Conservation (phyloP, 1,140 invertebrate species). For the Drosophila hydei region DNA sequence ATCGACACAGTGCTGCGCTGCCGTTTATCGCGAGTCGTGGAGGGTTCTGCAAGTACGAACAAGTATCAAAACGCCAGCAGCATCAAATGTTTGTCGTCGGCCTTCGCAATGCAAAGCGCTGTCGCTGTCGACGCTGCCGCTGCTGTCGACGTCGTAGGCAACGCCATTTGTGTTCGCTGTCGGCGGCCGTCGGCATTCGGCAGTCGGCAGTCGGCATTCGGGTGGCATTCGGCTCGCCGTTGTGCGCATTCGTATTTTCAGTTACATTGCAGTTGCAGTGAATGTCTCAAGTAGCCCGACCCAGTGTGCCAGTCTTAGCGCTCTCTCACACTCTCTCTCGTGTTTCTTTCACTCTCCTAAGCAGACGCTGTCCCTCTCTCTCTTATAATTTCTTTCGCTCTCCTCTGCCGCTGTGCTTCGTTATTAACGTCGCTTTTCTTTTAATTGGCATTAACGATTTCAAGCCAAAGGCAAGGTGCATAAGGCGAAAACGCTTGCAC, state of each 20-base stretch:
- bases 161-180: constrained; percentile 7
- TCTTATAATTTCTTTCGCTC: background rate
- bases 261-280: constrained; percentile 38
- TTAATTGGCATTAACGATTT: constrained; percentile 48
- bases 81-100: constrained; percentile 52
- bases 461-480: constrained; percentile 40
- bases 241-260: constrained; percentile 29
- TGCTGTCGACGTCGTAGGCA: constrained; percentile 5
- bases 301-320: constrained; percentile 2
- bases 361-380: background rate
- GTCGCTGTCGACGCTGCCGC: constrained; percentile 3
- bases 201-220: background rate
- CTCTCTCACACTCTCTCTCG: constrained; percentile 9
- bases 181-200: constrained; percentile 1
- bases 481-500: constrained; percentile 5
- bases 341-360: background rate
- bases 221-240: background rate
- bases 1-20: constrained; percentile 25
- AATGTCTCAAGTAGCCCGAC: constrained; percentile 14
- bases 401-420: constrained; percentile 18
- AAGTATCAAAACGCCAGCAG: constrained; percentile 43
- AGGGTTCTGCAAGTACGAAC: constrained; percentile 41
- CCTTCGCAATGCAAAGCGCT: constrained; percentile 47
- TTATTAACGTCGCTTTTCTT: constrained; percentile 50
- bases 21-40: constrained; percentile 46